Evolutionary conservation across 92 coral and sea anemone species (phyloP), one percentile per base, ranked within the genome.

Genomic region (Micromussa lordhowensis): DNA sequence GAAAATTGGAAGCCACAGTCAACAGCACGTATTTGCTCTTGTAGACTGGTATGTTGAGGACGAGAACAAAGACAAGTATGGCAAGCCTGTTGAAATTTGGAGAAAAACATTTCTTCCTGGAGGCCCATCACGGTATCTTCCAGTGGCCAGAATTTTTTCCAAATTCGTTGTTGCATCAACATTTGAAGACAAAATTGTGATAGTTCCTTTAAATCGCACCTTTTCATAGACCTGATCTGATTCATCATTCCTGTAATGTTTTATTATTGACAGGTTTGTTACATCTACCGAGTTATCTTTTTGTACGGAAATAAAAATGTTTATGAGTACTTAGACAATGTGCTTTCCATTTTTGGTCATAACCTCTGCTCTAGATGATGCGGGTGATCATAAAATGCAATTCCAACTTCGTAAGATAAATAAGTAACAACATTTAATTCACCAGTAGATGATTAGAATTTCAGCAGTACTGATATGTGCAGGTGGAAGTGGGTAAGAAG

Each of bases 41-140:
- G 61, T 92, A 26, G 30, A 18, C 34, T 92, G 94, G 92, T 73
- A 88, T 77, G 85, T 44, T 31, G 74, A 24, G 77, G 86, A 87
- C 40, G 90, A 86, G 18, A 61, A 64, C 34, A 57, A 31, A 14
- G 78, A 86, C 68, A 13, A 58, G 13, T 86, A 77, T 78, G 90
- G 80, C 9, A 87, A 87, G 2, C 85, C 90, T n/a, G 84, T 75
- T 16, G 30, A 87, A 55, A 77, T 87, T 35, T 90, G 89, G 89
- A 75, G 57, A 48, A 75, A 75, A 34, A 53, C 51, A 12, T 75
- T 75, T 34, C 1, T 66, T 66, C 72, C 72, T 29, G 64, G 64
- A 1, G 64, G 64, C 24, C 64, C 64, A 18, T 58, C 64, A 12
- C 21, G 64, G 24, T 58, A 0, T 58, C 64, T 58, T 58, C 64